Evolutionary conservation across 2,888 invertebrate genomes (phyloP).

Genomic region (Sinhomidia bicolor): DNA sequence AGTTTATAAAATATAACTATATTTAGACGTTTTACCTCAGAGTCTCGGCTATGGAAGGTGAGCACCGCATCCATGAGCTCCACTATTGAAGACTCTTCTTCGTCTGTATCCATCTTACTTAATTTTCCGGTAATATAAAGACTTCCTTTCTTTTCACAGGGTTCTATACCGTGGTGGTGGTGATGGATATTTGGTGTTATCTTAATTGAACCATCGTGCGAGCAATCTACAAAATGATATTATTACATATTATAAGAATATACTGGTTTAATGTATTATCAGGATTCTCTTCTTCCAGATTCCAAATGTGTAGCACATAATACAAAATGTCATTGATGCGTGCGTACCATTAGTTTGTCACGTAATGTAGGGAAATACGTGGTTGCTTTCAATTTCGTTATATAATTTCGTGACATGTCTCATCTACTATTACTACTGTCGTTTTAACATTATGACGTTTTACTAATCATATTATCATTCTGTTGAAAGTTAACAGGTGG

Average conservation of each 20-base stretch:
- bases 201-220: slow-evolving; percentile 5
- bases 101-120: slow-evolving; percentile 64
- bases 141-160: slow-evolving; percentile 24
- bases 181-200: slow-evolving; percentile 7
- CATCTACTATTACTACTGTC: too few relatives aligned
- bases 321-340: background rate
- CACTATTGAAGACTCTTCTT: slow-evolving; percentile 62
- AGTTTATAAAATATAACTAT: too few relatives aligned
- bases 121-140: slow-evolving; percentile 23
- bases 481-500: background rate
- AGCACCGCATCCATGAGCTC: slow-evolving; percentile 66
- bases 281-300: background rate
- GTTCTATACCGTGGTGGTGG: background rate
- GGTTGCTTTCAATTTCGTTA: background rate
- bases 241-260: background rate
- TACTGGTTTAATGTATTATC: slow-evolving; percentile 2
- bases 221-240: background rate
- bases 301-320: background rate
- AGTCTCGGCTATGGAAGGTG: slow-evolving; percentile 47
- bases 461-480: background rate
- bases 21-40: too few relatives aligned
- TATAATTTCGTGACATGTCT: slow-evolving; percentile 1
- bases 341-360: slow-evolving; percentile 32
- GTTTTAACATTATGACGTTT: too few relatives aligned
- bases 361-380: slow-evolving; percentile 27